Base-by-base conservation (phyloP, 2,113 vertebrate species). In the Boleophthalmus pectinirostris region DNA sequence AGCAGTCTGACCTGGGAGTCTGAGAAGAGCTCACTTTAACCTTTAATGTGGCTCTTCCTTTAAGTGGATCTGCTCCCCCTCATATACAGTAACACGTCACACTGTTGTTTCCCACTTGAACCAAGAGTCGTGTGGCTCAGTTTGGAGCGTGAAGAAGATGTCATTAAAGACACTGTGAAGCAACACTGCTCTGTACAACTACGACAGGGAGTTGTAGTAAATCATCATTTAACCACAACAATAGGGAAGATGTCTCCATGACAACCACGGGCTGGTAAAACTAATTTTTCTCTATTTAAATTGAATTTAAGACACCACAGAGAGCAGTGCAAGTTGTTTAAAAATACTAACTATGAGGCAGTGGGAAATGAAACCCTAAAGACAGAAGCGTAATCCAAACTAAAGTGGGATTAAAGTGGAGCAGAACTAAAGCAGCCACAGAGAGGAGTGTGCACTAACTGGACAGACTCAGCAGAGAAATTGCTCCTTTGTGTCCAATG, bases 361-460 rank as follows among this genome's bases (percentile, higher is more conserved):
- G 75, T 85, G 81, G 76, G 80, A 56, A 87, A 78, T 76, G 29
- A 63, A 82, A 71, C 78, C 79, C 79, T 68, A 64, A 79, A 85
- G 86, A 85, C 21, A 23, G 63, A 71, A 81, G 75, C 81, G 16
- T 88, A 87, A 89, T 90, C 87, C 84, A 73, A 69, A 86, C 78
- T 88, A 87, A 89, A 87, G 74, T 83, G 79, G 83, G 86, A 91
- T 90, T 87, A 89, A 74, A 83, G 83, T 74, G 61, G 79, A 85
- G 83, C 68, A 72, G 82, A 85, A 82, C 74, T 75, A 73, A 72
- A 75, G 73, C 35, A 78, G 79, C 82, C 71, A 45, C 64, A 82
- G 56, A 80, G 68, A 69, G 81, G 75, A 77, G 80, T 58, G 45
- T 49, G 79, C 72, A 69, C 72, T 79, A 69, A 81, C 25, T 74